Conservation (phyloP, 2,797 vertebrate genomes). For the Thripadectes ignobilis region DNA sequence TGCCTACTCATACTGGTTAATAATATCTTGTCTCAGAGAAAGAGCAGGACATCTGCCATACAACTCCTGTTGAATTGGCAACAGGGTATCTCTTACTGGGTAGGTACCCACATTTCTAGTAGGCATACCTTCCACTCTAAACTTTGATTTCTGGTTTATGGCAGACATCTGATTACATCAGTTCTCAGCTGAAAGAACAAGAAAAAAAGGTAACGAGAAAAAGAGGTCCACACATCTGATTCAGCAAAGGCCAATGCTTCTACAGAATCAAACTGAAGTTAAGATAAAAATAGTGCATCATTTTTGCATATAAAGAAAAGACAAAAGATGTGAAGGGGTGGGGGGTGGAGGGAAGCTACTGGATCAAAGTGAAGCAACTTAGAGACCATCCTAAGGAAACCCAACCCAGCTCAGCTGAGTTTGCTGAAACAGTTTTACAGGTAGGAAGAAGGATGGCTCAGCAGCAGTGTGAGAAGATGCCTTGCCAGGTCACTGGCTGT, state of each 20-base stretch:
- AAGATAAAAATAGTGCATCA: accelerated
- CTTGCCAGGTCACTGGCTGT: neutral
- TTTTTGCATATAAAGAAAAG: neutral
- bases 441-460: neutral
- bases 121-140: neutral
- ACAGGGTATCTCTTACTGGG: neutral
- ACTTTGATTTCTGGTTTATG: neutral
- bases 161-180: neutral
- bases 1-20: neutral
- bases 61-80: neutral
- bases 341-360: accelerated
- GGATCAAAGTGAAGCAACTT: neutral
- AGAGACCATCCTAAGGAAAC: neutral
- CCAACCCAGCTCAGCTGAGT: neutral
- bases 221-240: accelerated
- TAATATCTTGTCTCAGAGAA: neutral
- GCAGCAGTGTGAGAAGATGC: neutral
- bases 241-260: neutral
- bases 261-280: neutral
- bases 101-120: neutral
- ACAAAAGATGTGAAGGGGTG: neutral
- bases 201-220: neutral
- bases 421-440: neutral
- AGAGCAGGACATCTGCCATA: neutral
- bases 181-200: neutral